A percentile compares a stretch with the other conserved stretches of the same genome.
Conservation (phyloP, 2,797 vertebrate species). For the Sebastes variabilis region DNA sequence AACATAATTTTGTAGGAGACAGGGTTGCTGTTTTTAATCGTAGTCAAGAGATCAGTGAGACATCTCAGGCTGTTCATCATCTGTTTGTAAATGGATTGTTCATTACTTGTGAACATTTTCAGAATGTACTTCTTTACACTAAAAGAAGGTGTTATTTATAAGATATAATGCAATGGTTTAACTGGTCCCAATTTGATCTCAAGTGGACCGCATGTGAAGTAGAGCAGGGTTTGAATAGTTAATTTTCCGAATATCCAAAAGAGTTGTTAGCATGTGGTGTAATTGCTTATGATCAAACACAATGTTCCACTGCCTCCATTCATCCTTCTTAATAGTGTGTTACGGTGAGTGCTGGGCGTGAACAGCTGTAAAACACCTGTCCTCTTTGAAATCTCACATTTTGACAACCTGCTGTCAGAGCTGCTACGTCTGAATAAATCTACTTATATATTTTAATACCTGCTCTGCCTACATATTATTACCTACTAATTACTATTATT, state of each 20-base stretch:
- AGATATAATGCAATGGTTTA: no score
- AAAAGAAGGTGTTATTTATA: no score
- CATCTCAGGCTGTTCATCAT: no score
- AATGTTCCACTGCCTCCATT: not conserved
- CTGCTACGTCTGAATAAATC: not conserved
- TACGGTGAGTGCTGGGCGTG: not conserved
- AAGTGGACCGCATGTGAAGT: accelerated
- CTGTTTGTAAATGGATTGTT: no score
- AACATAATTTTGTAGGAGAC: no score
- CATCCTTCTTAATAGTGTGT: not conserved
- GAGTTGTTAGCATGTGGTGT: not conserved
- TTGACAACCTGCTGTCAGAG: not conserved
- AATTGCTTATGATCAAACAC: not conserved
- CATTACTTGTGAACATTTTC: no score
- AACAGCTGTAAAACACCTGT: not conserved
- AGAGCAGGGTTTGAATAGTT: not conserved
- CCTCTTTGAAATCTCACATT: not conserved
- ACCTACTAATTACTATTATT: no score
- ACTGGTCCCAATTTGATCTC: no score
- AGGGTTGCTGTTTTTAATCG: no score
- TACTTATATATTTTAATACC: not conserved
- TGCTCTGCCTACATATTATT: not conserved
- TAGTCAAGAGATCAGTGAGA: no score
- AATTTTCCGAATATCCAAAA: not conserved
- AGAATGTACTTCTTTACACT: no score